These are phyloP conservation scores for Alauda arvensis DNA, from an alignment of 2,797 vertebrate genomes.

Conservation along the genomic window DNA sequence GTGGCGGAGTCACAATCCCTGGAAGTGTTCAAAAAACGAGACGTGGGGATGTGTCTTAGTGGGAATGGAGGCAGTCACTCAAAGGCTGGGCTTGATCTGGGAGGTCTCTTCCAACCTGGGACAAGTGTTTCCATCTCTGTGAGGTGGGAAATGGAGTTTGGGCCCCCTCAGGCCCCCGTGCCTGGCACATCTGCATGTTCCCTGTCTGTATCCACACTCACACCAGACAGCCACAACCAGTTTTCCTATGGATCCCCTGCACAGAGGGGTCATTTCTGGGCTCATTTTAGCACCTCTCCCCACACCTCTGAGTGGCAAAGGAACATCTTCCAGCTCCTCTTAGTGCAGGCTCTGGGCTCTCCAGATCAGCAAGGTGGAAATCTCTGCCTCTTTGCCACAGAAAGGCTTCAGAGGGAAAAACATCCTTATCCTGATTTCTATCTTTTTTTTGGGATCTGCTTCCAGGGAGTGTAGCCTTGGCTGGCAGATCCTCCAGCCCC, in stretches of 20 bases:
- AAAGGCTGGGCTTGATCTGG: neutral
- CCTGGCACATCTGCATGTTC: neutral
- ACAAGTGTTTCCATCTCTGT: rapidly evolving
- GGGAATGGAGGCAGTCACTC: neutral
- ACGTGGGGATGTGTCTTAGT: neutral
- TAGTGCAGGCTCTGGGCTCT: rapidly evolving
- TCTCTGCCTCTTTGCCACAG: neutral
- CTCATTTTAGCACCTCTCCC: neutral
- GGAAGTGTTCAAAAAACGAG: neutral
- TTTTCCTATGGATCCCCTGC: neutral
- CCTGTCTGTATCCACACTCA: rapidly evolving
- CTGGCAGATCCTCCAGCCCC: neutral
- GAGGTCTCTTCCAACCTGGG: neutral
- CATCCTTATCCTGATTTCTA: neutral
- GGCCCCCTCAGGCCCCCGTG: neutral
- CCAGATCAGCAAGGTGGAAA: neutral
- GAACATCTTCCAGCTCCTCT: neutral
- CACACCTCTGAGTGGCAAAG: neutral
- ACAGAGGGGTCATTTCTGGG: neutral
- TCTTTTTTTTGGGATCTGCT: neutral
- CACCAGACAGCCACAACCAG: neutral
- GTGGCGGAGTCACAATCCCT: neutral
- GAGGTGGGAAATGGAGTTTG: neutral
- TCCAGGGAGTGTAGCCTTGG: neutral
- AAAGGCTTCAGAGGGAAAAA: neutral